Base-by-base conservation (phyloP, 2,888 invertebrate species). In the Leuctra nigra region DNA sequence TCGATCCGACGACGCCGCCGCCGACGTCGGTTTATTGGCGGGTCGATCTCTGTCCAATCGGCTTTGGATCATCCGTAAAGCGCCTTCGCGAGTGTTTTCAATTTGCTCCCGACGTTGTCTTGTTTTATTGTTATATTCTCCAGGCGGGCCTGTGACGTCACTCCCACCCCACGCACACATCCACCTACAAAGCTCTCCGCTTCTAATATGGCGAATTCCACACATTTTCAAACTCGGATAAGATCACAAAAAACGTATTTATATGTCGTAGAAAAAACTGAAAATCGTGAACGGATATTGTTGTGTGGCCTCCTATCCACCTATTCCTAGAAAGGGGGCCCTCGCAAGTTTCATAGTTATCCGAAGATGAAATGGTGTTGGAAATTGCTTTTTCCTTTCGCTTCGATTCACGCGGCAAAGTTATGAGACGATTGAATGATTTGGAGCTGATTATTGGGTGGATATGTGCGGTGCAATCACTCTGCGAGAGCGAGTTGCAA, bases 111-210 rank as follows among this genome's bases (percentile, higher is more conserved):
- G n/a, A n/a, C n/a, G 33, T 50, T 50, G 33, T 33, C 33, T 50
- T 50, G 50, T 50, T 50, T 35, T 50, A 50, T 50, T 50, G 50
- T 50, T 29, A 35, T 50, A 35, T 50, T 25, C 47, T 25, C 47
- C 16, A 24, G 14, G 24, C 22, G 14, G n/a, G 4, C 2, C 46
- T 46, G 46, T 22, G 22, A 23, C 16, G 16, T 14, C 24, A 25
- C 25, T 29, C 47, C 25, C 11, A 24, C 25, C 11, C 14, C n/a
- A n/a, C n/a, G n/a, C n/a, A n/a, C n/a, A n/a, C n/a, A n/a, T n/a
- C n/a, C 47, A 7, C 47, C 47, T 23, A n/a, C 39, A 20, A 39
- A 39, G 39, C 39, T 16, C 16, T 39, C 20, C 18, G 39, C 39
- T 39, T 50, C 35, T 50, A 50, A 50, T 50, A 50, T 35, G 50